Evolutionary conservation across 64 coral and sea anemone species (phyloP).

Genomic region (Porites australiensis): DNA sequence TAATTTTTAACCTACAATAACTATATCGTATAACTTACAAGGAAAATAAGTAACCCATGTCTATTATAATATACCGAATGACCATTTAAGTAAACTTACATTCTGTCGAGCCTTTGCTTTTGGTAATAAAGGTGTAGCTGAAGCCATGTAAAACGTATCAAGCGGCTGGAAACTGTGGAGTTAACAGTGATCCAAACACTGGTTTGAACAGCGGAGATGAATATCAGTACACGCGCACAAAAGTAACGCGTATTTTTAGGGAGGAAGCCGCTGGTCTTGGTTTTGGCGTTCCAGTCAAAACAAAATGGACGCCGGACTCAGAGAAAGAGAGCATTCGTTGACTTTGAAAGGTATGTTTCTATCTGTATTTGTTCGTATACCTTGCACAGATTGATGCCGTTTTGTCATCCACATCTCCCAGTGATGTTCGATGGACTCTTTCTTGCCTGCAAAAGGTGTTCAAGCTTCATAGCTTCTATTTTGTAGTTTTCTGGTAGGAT

Average conservation of each 20-base stretch:
- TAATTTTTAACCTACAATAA: no score
- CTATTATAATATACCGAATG: not conserved
- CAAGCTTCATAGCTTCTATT: not conserved
- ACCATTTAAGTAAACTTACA: not conserved
- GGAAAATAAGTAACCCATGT: no score
- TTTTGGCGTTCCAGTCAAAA: not conserved
- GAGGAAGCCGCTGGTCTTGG: not conserved
- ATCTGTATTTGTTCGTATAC: not conserved
- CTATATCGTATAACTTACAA: no score
- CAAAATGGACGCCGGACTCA: conserved; percentile 81
- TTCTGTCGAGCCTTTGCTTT: conserved; percentile 34
- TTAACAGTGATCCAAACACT: not conserved
- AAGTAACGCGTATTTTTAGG: not conserved
- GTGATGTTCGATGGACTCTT: not conserved
- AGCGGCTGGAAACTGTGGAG: not conserved
- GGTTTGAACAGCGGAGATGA: conserved; percentile 10
- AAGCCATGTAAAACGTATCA: not conserved
- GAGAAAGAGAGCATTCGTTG: conserved; percentile 87
- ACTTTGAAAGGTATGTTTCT: conserved; percentile 80
- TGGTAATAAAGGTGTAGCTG: not conserved
- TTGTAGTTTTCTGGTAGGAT: no score
- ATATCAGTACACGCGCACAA: not conserved
- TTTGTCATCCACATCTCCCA: not conserved
- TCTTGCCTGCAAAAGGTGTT: no score
- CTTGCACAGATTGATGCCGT: not conserved